Evolutionary conservation across 1,140 invertebrate species (phyloP), one percentile per base, ranked within the genome.

Genomic region (Mesaphorura yosii): DNA sequence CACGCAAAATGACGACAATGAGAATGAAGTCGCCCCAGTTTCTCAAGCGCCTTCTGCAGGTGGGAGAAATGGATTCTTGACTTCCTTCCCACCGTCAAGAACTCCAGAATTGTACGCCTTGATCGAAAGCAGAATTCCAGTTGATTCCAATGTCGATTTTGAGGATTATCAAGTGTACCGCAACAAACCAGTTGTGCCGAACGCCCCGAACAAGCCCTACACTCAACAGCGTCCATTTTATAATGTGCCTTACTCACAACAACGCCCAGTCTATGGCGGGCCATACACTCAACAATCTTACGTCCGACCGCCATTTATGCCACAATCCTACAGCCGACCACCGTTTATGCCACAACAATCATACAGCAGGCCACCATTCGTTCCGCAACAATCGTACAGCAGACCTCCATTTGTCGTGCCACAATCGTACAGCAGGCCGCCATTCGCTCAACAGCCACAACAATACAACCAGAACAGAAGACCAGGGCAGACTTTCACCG

Each of bases 71-170:
- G 45, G 50, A 39, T 31, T 34, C 12, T 17, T 45, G 5, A 40
- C 46, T 17, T 34, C 51, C 12, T 62, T 62, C 52, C 60, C 60
- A 15, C 60, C 60, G 0, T 59, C 57, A 15, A 25, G 60, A 2
- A 53, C 45, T 26, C 60, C 60, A 26, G 19, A 49, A 17, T 39
- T 62, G 2, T 57, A 46, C 19, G 57, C 60, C 15, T 48, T 62
- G 4, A 56, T 50, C 34, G 40, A 50, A 14, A 50, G 48, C 27
- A 10, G 22, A 17, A 39, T 38, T 26, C 29, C 48, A 12, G 48
- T 39, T 12, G 34, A 31, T 17, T 31, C 26, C 22, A 6, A 28
- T n/a, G 25, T 12, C 10, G 28, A 29, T 17, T 28, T 10, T 14
- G 12, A 29, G 6, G 26, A 48, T 5, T 6, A 15, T 19, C 22